phyloP scores from a whole-genome alignment of 2,113 vertebrate genomes.

The Cichladusa arquata region DNA sequence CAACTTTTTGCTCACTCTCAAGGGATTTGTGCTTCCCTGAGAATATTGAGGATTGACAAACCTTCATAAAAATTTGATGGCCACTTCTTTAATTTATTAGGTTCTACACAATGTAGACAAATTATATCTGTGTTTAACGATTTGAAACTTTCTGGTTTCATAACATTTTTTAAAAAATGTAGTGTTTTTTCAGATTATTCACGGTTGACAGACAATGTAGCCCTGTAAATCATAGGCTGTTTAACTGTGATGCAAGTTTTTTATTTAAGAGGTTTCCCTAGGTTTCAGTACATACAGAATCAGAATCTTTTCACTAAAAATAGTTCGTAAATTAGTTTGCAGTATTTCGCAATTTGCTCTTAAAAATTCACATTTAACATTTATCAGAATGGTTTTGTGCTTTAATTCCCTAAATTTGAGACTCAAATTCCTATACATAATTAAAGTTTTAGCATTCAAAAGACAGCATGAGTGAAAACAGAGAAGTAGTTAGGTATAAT shows the following conservation, averaged over 20 bases:
- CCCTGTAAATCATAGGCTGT: background rate
- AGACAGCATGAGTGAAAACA: background rate
- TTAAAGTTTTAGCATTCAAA: conserved; percentile 6
- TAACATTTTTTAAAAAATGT: background rate
- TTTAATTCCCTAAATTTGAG: background rate
- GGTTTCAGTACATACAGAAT: background rate
- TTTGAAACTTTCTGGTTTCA: background rate
- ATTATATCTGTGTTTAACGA: background rate
- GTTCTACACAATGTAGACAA: background rate
- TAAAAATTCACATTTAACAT: background rate
- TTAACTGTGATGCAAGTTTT: background rate
- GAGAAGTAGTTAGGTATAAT: background rate
- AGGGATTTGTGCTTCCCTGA: rapidly evolving
- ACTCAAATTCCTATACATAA: background rate
- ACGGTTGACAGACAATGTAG: background rate
- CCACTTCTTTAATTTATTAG: background rate
- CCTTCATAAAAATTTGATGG: background rate
- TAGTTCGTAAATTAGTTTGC: background rate
- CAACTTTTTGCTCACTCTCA: background rate
- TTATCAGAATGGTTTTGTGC: background rate
- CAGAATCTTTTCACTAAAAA: background rate
- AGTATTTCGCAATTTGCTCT: background rate
- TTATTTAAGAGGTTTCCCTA: background rate
- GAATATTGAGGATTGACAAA: background rate
- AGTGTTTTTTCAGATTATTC: background rate